These are phyloP conservation scores for Bradysia coprophila DNA, from an alignment of 1,140 invertebrate genomes.

Conservation along the genomic window DNA sequence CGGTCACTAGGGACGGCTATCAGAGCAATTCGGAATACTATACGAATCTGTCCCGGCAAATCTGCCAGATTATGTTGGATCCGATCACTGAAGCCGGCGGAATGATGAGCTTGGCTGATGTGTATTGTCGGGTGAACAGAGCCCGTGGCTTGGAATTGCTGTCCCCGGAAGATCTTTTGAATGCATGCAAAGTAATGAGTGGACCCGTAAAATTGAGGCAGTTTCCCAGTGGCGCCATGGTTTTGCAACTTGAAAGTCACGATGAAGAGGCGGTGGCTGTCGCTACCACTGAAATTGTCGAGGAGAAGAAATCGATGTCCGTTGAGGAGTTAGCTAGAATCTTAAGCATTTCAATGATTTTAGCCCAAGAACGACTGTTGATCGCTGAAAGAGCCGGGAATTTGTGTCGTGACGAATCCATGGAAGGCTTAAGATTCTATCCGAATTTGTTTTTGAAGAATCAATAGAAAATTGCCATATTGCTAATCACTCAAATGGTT, in stretches of 20 bases:
- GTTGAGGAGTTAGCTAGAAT: conserved; percentile 70
- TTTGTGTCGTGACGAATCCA: conserved; percentile 83
- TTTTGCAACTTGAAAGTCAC: conserved; percentile 63
- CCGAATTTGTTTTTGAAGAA: conserved; percentile 57
- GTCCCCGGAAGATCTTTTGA: conserved; percentile 87
- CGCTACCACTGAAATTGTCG: conserved; percentile 51
- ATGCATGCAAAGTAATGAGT: conserved; percentile 60
- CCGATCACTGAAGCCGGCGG: conserved; percentile 79
- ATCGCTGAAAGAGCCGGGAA: conserved; percentile 65
- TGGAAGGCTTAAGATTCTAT: conserved; percentile 86
- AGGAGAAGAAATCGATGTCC: conserved; percentile 51
- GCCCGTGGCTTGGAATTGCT: conserved; percentile 73
- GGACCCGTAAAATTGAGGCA: conserved; percentile 59
- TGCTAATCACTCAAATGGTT: no score
- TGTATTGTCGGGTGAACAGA: conserved; percentile 89
- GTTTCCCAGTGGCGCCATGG: conserved; percentile 83
- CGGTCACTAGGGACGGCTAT: conserved; percentile 81
- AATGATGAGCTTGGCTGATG: conserved; percentile 92
- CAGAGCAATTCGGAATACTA: conserved; percentile 78
- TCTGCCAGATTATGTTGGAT: conserved; percentile 61
- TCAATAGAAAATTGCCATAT: no score
- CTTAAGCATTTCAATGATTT: conserved; percentile 65
- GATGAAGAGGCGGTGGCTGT: conserved; percentile 58
- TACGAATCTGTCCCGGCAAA: conserved; percentile 67
- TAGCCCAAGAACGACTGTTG: conserved; percentile 73